phyloP scores from a whole-genome alignment of 2,113 vertebrate species.

The Trochalopteron elliotii region DNA sequence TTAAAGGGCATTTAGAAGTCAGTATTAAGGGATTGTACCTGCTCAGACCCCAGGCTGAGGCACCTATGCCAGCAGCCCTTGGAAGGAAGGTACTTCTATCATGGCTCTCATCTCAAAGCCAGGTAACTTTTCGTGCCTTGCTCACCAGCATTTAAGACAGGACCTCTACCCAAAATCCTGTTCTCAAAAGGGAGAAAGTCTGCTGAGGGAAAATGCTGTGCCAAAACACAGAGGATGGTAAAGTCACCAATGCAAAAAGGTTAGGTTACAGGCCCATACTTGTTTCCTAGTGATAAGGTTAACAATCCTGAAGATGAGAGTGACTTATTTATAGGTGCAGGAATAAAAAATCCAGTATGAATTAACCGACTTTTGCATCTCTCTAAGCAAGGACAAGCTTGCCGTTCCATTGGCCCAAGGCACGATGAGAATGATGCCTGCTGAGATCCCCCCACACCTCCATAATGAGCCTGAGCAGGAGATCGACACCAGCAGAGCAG shows the following conservation, averaged over 20 bases:
- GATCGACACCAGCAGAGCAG: accelerated
- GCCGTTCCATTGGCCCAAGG: neutral
- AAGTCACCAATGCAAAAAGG: neutral
- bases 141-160: neutral
- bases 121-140: neutral
- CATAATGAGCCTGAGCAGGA: accelerated
- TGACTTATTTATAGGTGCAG: neutral
- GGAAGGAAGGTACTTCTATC: neutral
- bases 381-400: neutral
- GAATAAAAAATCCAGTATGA: neutral
- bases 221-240: neutral
- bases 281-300: slow-evolving; percentile 1
- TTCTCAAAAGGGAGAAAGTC: neutral
- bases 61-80: neutral
- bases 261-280: neutral
- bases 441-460: neutral
- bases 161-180: neutral
- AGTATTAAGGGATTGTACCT: neutral
- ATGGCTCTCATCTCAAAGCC: neutral
- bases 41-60: neutral
- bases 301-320: neutral
- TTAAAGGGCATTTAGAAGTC: neutral
- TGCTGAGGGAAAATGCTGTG: neutral
- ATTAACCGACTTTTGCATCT: neutral
- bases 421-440: too few relatives aligned